Conservation (phyloP, 2,888 invertebrate genomes). For the Luperina testacea region DNA sequence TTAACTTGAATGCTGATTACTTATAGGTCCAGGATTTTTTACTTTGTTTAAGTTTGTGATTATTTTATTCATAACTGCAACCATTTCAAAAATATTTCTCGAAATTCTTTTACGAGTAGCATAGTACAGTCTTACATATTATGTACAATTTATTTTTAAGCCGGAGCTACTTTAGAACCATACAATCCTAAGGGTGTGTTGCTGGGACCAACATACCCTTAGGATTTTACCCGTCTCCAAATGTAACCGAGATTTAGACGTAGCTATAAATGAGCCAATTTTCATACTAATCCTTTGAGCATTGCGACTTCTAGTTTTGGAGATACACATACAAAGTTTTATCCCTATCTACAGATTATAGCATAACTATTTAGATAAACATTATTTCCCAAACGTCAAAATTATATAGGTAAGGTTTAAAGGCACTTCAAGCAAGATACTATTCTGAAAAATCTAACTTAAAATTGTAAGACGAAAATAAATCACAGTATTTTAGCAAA, state of each 20-base stretch:
- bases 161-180: slow-evolving; percentile 30
- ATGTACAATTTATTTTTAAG: slow-evolving; percentile 17
- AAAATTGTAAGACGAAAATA: slow-evolving; percentile 67
- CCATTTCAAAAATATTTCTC: not conserved
- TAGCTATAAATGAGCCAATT: slow-evolving; percentile 65
- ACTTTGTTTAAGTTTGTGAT: not conserved
- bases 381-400: slow-evolving; percentile 1
- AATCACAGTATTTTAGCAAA: slow-evolving; percentile 77
- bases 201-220: slow-evolving; percentile 51
- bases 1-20: slow-evolving; percentile 23
- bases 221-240: slow-evolving; percentile 60
- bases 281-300: slow-evolving; percentile 62
- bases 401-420: not conserved
- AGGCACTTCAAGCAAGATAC: not conserved
- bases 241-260: slow-evolving; percentile 61
- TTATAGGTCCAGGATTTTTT: slow-evolving; percentile 13
- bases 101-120: not conserved
- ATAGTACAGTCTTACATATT: not conserved
- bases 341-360: slow-evolving; percentile 8
- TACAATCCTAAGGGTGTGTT: slow-evolving; percentile 35
- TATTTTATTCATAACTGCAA: not conserved
- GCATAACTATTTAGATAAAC: slow-evolving; percentile 33
- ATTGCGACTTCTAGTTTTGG: slow-evolving; percentile 47
- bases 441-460: slow-evolving; percentile 34
- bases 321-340: slow-evolving; percentile 34